phyloP scores from a whole-genome alignment of 1,140 invertebrate species.

The Acromyrmex echinatior region DNA sequence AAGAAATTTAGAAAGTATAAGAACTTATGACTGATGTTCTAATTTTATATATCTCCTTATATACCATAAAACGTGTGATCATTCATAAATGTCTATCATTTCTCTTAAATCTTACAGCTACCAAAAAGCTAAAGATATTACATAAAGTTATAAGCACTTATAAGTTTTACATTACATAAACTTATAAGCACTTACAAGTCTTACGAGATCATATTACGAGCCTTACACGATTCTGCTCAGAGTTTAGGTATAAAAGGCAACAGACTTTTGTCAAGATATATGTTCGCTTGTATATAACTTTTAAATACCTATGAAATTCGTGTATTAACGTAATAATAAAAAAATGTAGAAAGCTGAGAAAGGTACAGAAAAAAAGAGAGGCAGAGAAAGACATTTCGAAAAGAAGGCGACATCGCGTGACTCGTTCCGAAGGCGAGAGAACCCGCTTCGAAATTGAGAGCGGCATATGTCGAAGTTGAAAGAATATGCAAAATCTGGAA shows the following conservation, averaged over 20 bases:
- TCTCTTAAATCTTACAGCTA: no score
- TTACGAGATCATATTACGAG: no score
- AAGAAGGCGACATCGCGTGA: slow-evolving; percentile 38
- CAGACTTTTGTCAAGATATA: neutral
- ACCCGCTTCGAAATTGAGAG: slow-evolving; percentile 46
- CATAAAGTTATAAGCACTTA: no score
- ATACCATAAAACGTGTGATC: no score
- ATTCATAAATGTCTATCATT: no score
- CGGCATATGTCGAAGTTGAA: slow-evolving; percentile 55
- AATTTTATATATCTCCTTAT: no score
- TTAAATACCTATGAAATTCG: neutral
- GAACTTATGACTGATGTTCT: no score
- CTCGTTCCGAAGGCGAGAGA: neutral
- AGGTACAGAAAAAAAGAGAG: neutral
- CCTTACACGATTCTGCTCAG: neutral
- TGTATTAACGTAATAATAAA: neutral
- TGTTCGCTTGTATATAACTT: neutral
- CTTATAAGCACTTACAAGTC: no score
- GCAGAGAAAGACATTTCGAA: neutral
- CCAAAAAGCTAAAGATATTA: no score
- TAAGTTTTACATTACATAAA: no score
- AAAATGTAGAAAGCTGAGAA: slow-evolving; percentile 3
- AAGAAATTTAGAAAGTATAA: no score
- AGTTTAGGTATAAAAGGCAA: neutral
- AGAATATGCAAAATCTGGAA: slow-evolving; percentile 63